phyloP scores from a whole-genome alignment of 2,113 vertebrate species.

The Casuarius casuarius region DNA sequence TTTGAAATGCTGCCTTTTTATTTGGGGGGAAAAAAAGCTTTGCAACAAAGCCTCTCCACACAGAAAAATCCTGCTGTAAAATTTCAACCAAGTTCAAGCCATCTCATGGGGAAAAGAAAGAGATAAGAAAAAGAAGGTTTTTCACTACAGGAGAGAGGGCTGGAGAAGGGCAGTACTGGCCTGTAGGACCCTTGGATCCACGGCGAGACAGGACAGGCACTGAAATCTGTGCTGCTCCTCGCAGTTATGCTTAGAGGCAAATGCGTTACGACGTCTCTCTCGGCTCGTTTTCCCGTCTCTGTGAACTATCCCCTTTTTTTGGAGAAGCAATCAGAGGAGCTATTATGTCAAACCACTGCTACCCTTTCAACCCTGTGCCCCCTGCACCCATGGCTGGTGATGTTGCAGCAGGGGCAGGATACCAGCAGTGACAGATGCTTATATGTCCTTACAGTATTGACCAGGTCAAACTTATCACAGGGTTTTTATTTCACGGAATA shows the following conservation, averaged over 20 bases:
- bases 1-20: neutral
- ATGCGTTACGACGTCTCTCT: neutral
- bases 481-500: constrained; percentile 63
- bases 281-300: neutral
- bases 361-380: constrained; percentile 30
- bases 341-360: neutral
- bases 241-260: neutral
- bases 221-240: neutral
- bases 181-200: neutral
- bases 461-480: constrained; percentile 73
- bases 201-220: neutral
- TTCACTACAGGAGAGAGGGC: neutral
- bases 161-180: neutral
- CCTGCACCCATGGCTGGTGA: constrained; percentile 21
- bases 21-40: neutral
- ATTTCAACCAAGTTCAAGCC: neutral
- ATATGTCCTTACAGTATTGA: constrained; percentile 26
- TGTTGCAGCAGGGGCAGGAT: constrained; percentile 24
- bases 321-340: neutral
- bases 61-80: neutral
- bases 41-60: neutral
- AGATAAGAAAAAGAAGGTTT: neutral
- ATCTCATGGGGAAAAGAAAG: neutral
- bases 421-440: constrained; percentile 56
- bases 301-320: neutral